Percentiles rank a stretch among this genome's conserved stretches.
phyloP scores from a whole-genome alignment of 2,113 vertebrate genomes.

The Murina feae region DNA sequence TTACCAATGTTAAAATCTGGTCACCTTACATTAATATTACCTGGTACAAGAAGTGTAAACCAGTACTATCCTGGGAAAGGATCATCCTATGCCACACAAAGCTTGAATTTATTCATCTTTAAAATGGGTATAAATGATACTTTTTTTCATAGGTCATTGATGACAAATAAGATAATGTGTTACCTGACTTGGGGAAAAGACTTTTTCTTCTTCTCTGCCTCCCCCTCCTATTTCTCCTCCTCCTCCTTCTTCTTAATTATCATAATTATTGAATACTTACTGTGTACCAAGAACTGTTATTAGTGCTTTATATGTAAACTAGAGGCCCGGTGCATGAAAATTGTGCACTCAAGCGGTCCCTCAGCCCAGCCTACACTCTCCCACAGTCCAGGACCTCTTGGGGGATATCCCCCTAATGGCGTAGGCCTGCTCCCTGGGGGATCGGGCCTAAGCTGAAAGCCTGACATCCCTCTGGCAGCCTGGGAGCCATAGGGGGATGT shows the following conservation, averaged over 20 bases:
- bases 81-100: background rate
- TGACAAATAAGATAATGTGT: background rate
- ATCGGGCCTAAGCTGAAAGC: no score
- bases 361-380: no score
- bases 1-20: no score
- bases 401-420: no score
- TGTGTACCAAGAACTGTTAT: background rate
- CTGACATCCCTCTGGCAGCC: no score
- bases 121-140: background rate
- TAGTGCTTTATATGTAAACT: background rate
- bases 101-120: background rate
- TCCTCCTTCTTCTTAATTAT: background rate
- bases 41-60: background rate
- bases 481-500: no score
- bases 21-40: background rate
- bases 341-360: no score
- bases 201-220: background rate
- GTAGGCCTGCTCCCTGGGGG: no score
- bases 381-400: no score
- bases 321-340: no score
- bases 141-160: constrained; percentile 13
- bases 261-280: background rate
- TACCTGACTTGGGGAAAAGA: background rate
- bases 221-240: background rate
- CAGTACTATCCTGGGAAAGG: background rate